A percentile compares a stretch with the other conserved stretches of the same genome.
phyloP scores from a whole-genome alignment of 2,888 invertebrate genomes.

The Galerucella pusilla region DNA sequence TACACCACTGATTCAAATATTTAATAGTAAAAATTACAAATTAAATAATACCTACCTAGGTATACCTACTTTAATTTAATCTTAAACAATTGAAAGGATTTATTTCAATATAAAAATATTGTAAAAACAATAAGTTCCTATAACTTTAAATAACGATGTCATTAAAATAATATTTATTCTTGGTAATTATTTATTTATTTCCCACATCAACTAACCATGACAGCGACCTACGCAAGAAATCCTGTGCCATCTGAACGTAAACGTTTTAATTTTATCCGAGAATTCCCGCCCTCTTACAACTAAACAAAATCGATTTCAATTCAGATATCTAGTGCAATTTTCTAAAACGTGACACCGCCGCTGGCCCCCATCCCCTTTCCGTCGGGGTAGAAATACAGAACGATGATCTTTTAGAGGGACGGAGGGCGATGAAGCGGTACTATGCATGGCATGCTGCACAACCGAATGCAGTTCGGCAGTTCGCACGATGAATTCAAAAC shows the following conservation, averaged over 20 bases:
- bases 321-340: conserved; percentile 26
- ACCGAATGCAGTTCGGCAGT: conserved; percentile 50
- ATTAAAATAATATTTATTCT: not conserved
- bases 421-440: conserved; percentile 48
- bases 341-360: conserved; percentile 30
- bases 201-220: not conserved
- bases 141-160: not conserved
- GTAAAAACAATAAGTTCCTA: no score
- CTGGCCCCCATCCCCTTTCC: conserved; percentile 29
- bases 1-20: no score
- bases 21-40: no score
- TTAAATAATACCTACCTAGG: no score
- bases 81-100: no score
- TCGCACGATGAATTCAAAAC: conserved; percentile 56
- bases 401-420: conserved; percentile 41
- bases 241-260: not conserved
- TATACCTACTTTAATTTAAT: no score
- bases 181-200: not conserved
- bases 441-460: conserved; percentile 49
- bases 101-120: no score
- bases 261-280: conserved; percentile 3
- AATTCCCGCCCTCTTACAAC: not conserved
- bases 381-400: conserved; percentile 40
- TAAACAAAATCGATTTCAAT: conserved; percentile 25
- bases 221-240: not conserved